These are phyloP conservation scores for Pangasius djambal DNA, from an alignment of 2,797 vertebrate genomes.

Conservation along the genomic window DNA sequence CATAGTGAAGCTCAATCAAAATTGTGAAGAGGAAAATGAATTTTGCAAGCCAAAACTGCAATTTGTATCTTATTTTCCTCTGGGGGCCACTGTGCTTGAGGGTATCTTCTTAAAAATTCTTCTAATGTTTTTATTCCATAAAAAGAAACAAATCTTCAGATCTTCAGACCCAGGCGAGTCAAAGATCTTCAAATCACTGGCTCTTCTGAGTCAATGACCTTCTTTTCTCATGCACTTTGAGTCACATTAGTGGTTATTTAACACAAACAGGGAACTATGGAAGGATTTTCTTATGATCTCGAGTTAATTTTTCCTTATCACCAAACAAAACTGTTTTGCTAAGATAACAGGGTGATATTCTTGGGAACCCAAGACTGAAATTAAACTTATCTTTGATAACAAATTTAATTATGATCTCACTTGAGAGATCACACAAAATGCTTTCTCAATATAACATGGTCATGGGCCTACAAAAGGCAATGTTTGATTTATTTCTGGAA, in stretches of 20 bases:
- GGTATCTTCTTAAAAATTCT: neutral
- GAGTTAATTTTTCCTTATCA: too few relatives aligned
- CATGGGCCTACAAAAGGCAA: too few relatives aligned
- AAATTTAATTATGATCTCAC: too few relatives aligned
- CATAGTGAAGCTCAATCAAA: neutral
- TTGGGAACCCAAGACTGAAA: too few relatives aligned
- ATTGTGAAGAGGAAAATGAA: neutral
- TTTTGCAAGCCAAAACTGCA: neutral
- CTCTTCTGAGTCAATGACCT: neutral
- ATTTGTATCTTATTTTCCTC: neutral
- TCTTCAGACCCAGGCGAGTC: neutral
- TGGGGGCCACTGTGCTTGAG: neutral
- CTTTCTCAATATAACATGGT: too few relatives aligned
- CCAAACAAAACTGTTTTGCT: too few relatives aligned
- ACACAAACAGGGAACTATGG: neutral
- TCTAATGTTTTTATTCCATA: neutral
- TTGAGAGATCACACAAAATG: too few relatives aligned
- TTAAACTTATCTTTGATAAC: too few relatives aligned
- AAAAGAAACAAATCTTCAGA: neutral
- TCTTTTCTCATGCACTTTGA: neutral
- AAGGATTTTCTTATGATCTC: neutral
- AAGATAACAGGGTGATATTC: neutral
- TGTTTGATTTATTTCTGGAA: too few relatives aligned
- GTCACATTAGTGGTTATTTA: neutral
- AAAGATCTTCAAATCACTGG: neutral